phyloP scores from a whole-genome alignment of 2,888 invertebrate species.

The Chironomus tentans region DNA sequence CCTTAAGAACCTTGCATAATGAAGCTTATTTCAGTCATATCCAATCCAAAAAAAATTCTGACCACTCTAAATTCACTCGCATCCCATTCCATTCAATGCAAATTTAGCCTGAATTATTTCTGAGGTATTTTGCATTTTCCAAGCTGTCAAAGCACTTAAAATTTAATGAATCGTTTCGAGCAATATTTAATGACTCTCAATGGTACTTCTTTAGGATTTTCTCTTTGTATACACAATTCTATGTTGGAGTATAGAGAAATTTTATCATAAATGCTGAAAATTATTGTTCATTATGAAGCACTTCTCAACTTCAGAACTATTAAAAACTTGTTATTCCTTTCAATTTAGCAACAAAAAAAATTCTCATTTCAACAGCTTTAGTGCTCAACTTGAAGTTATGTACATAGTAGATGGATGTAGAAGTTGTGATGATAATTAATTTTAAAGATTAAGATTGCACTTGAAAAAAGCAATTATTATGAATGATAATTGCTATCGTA shows the following conservation, averaged over 20 bases:
- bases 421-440: background rate
- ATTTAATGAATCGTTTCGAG: constrained; percentile 12
- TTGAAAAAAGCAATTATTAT: background rate
- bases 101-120: background rate
- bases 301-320: background rate
- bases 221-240: too few relatives aligned
- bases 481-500: too few relatives aligned
- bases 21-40: background rate
- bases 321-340: background rate
- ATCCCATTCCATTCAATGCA: background rate
- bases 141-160: constrained; percentile 4
- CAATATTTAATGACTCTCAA: constrained; percentile 1
- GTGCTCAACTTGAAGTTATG: background rate
- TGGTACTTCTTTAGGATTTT: too few relatives aligned
- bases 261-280: background rate
- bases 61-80: background rate
- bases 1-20: too few relatives aligned
- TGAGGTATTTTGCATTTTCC: background rate
- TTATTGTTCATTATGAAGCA: constrained; percentile 7
- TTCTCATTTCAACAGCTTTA: background rate
- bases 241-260: background rate
- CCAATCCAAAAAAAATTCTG: background rate
- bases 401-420: background rate
- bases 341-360: background rate
- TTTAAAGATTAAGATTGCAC: background rate